phyloP scores from a whole-genome alignment of 2,888 invertebrate genomes.

The Tetrapedia diversipes region DNA sequence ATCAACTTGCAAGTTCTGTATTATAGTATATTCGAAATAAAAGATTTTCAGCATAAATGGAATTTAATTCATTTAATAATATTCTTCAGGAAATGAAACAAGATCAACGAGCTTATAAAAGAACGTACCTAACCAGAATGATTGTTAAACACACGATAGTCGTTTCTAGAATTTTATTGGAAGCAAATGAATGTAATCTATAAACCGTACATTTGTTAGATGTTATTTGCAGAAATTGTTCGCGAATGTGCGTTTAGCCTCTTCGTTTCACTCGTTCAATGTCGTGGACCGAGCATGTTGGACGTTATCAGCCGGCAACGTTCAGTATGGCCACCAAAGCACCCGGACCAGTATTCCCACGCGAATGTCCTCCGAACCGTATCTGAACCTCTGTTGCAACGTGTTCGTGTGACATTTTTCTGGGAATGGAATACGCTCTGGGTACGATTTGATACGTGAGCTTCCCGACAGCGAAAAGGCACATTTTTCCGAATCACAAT shows the following conservation, averaged over 20 bases:
- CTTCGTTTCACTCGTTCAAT: slow-evolving; percentile 54
- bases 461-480: slow-evolving; percentile 42
- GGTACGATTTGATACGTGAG: slow-evolving; percentile 46
- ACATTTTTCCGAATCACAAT: slow-evolving; percentile 22
- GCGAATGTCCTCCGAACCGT: slow-evolving; percentile 68
- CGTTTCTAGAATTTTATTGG: background rate
- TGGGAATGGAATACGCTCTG: slow-evolving; percentile 27
- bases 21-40: too few species aligned
- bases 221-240: slow-evolving; percentile 24
- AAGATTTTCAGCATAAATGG: too few species aligned
- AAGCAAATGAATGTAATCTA: background rate
- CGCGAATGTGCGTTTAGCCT: slow-evolving; percentile 26
- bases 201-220: background rate
- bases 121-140: too few species aligned
- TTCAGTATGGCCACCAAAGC: slow-evolving; percentile 55
- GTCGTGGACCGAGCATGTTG: slow-evolving; percentile 44
- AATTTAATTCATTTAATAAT: too few species aligned
- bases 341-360: slow-evolving; percentile 74
- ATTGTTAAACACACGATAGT: too few species aligned
- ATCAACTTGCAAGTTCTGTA: too few species aligned
- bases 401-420: slow-evolving; percentile 61
- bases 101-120: background rate
- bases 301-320: slow-evolving; percentile 50
- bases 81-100: too few species aligned
- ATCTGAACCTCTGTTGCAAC: slow-evolving; percentile 60